Percentiles rank a stretch among this genome's conserved stretches.
Evolutionary conservation across 2,797 vertebrate genomes (phyloP).

Genomic region (Scleropages formosus): DNA sequence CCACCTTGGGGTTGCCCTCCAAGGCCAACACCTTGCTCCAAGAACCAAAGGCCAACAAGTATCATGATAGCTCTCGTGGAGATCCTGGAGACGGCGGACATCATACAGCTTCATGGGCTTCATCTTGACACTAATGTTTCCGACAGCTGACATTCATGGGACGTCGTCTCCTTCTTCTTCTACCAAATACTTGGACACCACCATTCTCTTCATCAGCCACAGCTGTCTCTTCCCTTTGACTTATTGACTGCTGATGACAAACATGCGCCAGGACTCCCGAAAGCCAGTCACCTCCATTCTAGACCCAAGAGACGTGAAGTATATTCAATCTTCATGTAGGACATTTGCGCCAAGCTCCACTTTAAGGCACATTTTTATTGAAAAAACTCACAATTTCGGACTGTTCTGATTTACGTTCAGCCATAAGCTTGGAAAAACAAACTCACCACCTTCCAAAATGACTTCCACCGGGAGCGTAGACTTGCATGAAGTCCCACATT

Average conservation of each 20-base stretch:
- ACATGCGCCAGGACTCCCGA: slow-evolving; percentile 26
- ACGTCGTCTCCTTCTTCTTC: background rate
- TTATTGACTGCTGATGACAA: slow-evolving; percentile 33
- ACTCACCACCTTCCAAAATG: slow-evolving; percentile 49
- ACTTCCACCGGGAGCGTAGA: slow-evolving; percentile 51
- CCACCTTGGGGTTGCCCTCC: background rate
- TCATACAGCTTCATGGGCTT: slow-evolving; percentile 21
- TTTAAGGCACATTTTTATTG: slow-evolving; percentile 54
- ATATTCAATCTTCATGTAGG: slow-evolving; percentile 42
- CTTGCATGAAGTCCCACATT: slow-evolving; percentile 56
- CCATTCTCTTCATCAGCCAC: slow-evolving; percentile 32
- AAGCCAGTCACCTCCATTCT: slow-evolving; percentile 26
- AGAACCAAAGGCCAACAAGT: background rate
- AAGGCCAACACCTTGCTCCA: background rate
- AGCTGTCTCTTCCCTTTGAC: slow-evolving; percentile 36
- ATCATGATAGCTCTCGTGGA: background rate
- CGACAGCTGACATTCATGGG: slow-evolving; percentile 35
- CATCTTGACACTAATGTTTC: slow-evolving; percentile 24
- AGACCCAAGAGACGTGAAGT: slow-evolving; percentile 28
- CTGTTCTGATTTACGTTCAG: slow-evolving; percentile 56
- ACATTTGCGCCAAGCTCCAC: slow-evolving; percentile 54
- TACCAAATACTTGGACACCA: slow-evolving; percentile 34
- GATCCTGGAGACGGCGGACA: background rate
- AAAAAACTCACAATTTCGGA: slow-evolving; percentile 51
- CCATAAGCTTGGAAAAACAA: slow-evolving; percentile 50